Base-by-base conservation (phyloP, 2,888 invertebrate species). In the Drosophila rubida region DNA sequence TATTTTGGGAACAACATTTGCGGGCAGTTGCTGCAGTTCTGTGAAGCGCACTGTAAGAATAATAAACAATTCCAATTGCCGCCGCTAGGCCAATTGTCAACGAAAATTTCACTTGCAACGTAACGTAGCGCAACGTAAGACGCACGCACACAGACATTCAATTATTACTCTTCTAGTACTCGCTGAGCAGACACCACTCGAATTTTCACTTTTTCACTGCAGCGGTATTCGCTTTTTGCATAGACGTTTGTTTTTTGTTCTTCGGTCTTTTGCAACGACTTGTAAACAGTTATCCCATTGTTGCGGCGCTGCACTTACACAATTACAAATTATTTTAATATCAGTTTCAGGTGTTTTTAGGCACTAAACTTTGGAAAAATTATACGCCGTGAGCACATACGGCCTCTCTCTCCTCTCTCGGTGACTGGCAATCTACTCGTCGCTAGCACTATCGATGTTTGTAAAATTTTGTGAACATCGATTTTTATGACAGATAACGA, bases 1-100 rank as follows among this genome's bases (percentile, higher is more conserved):
- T 83, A 75, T 71, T 80, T 76, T n/a, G 69, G 69, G 84, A 80
- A 75, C 76, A 80, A 85, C 85, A 87, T 83, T 83, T 87, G 80
- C 53, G 53, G 74, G 84, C 87, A 63, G 80, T 80, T 81, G 74
- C 59, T 63, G 59, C 66, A 32, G 68, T 66, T 69, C 53, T 62
- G 48, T 71, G 37, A 54, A 71, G 66, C 66, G 61, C 72, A 58
- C 63, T 51, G 42, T 65, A 49, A 35, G 37, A 59, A 6, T 66
- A 54, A 63, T 67, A 71, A 72, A 65, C 59, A 78, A 67, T 46
- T 76, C 70, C 46, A 60, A 65, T 69, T 66, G 86, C 80, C 80
- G 83, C 69, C 57, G 69, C 32, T n/a, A 9, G 27, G 27, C 46
- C 65, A 73, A 66, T 65, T 69, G 80, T 75, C 54, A 63, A 25